phyloP scores from a whole-genome alignment of 2,888 invertebrate genomes.

The Habrosyne pyritoides region DNA sequence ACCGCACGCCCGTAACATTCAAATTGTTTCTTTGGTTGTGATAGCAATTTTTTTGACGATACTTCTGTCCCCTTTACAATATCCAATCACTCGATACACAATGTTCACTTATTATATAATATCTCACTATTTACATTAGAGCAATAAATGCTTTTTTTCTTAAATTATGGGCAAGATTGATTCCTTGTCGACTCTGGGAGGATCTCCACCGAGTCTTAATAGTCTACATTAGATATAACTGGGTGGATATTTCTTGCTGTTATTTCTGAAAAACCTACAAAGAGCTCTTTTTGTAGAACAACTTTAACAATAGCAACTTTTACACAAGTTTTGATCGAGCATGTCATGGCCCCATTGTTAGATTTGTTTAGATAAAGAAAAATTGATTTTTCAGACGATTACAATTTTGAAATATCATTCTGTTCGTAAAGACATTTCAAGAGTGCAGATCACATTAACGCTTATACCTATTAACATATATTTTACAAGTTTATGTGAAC shows the following conservation, averaged over 20 bases:
- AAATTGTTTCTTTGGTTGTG: constrained; percentile 51
- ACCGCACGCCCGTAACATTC: constrained; percentile 35
- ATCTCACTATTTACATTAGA: constrained; percentile 12
- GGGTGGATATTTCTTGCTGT: not conserved
- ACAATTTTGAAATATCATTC: not conserved
- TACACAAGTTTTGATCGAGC: not conserved
- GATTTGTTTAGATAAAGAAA: too few species aligned
- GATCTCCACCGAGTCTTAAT: too few species aligned
- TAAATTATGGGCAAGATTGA: constrained; percentile 22
- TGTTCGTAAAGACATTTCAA: not conserved
- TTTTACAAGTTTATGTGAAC: not conserved
- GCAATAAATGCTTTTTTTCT: not conserved
- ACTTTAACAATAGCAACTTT: not conserved
- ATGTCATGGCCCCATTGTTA: too few species aligned
- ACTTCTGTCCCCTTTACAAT: constrained; percentile 3
- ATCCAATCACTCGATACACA: not conserved
- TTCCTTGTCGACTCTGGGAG: not conserved
- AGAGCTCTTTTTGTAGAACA: not conserved
- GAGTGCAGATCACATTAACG: not conserved
- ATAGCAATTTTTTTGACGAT: constrained; percentile 17
- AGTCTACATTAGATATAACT: too few species aligned
- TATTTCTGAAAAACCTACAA: not conserved
- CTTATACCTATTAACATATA: constrained; percentile 1
- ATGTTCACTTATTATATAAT: constrained; percentile 1
- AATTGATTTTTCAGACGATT: not conserved